Conservation (phyloP, 1,140 invertebrate genomes). For the Meteorus sp. region DNA sequence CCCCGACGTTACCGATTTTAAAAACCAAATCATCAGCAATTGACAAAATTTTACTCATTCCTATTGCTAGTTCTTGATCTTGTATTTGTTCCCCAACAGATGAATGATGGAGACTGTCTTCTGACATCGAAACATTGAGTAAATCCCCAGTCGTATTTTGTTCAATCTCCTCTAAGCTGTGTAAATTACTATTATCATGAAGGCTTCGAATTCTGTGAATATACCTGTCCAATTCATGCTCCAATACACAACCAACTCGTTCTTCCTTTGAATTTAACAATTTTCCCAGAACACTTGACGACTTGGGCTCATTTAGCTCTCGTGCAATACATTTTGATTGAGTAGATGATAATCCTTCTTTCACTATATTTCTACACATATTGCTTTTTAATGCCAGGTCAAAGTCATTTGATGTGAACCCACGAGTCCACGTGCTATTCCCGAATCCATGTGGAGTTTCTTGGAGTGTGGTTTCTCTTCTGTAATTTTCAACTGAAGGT, state of each 20-base stretch:
- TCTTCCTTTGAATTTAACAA: slow-evolving; percentile 9
- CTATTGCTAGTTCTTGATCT: slow-evolving; percentile 14
- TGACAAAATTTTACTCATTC: slow-evolving; percentile 29
- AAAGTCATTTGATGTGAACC: no score
- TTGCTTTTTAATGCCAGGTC: no score
- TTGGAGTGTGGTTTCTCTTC: no score
- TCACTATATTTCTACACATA: no score
- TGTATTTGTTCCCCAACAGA: slow-evolving; percentile 22
- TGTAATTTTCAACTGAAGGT: no score
- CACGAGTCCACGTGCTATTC: no score
- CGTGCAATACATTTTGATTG: no score
- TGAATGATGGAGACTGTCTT: slow-evolving; percentile 35
- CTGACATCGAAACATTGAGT: slow-evolving; percentile 43
- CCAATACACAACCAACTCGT: slow-evolving; percentile 21
- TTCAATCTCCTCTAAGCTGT: slow-evolving; percentile 40
- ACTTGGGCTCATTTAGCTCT: no score
- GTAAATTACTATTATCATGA: slow-evolving; percentile 31
- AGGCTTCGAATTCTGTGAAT: slow-evolving; percentile 45
- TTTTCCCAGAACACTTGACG: not conserved
- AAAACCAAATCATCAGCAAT: slow-evolving; percentile 34
- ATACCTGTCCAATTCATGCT: slow-evolving; percentile 45
- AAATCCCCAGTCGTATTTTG: slow-evolving; percentile 50
- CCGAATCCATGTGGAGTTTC: no score
- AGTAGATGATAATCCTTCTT: no score
- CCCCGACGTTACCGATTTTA: not conserved